These are phyloP conservation scores for Dicaeum eximium DNA, from an alignment of 2,113 vertebrate species.

Conservation along the genomic window DNA sequence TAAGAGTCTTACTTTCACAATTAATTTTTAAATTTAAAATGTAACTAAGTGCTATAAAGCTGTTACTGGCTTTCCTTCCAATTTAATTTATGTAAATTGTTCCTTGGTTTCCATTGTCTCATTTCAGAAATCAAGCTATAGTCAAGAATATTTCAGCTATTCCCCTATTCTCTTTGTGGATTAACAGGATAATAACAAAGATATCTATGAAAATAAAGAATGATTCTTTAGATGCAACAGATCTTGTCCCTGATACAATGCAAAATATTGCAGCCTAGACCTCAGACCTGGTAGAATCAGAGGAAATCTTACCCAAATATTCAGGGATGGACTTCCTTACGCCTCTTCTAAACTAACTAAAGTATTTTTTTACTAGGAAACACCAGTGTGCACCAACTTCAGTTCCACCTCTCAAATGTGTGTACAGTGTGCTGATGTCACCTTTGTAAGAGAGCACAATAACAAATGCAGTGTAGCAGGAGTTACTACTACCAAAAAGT, in stretches of 20 bases:
- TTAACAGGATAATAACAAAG: neutral
- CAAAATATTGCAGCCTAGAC: neutral
- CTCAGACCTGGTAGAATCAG: neutral
- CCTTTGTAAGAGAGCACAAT: neutral
- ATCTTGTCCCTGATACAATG: neutral
- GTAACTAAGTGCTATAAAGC: neutral
- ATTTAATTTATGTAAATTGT: neutral
- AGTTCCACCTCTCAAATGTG: neutral
- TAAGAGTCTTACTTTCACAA: neutral
- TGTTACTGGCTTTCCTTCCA: neutral
- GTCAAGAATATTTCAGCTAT: neutral
- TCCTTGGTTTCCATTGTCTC: neutral
- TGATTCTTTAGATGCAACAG: neutral
- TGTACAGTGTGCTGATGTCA: neutral
- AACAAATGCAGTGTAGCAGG: neutral
- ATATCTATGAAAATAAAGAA: neutral
- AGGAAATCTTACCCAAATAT: neutral
- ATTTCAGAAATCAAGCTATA: neutral
- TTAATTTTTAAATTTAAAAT: neutral
- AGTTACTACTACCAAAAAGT: neutral
- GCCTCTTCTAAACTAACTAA: neutral
- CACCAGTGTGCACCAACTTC: neutral
- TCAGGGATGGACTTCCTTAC: neutral
- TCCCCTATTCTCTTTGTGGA: neutral
- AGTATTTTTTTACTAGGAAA: neutral